phyloP scores from a whole-genome alignment of 2,888 invertebrate species.

The Cryptus armator region DNA sequence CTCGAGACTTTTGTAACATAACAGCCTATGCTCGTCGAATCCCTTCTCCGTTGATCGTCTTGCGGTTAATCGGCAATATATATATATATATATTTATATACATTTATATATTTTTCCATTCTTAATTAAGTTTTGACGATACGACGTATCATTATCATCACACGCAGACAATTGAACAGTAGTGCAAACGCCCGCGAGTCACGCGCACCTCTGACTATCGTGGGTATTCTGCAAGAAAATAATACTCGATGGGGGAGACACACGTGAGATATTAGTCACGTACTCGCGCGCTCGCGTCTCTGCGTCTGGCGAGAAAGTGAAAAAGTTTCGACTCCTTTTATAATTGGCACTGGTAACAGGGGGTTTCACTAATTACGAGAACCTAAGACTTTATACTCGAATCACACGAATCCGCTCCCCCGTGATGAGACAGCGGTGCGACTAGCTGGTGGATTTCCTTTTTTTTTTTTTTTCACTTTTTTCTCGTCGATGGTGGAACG shows the following conservation, averaged over 20 bases:
- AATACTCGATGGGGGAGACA: constrained; percentile 1
- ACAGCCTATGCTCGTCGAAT: background rate
- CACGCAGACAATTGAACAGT: constrained; percentile 8
- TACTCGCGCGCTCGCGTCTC: background rate
- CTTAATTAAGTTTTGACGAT: background rate
- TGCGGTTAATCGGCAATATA: too few relatives aligned
- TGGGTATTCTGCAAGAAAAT: background rate
- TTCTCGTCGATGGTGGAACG: constrained; percentile 22
- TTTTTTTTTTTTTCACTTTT: constrained; percentile 7
- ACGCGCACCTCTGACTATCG: background rate
- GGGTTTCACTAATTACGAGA: constrained; percentile 32
- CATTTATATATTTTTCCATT: background rate
- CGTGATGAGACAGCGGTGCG: background rate
- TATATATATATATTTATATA: background rate
- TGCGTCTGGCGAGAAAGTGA: constrained; percentile 33
- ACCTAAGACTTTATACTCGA: background rate
- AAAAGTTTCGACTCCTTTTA: constrained; percentile 42
- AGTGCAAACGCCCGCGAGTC: background rate
- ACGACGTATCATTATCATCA: constrained; percentile 14
- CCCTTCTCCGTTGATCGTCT: background rate
- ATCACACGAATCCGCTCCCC: constrained; percentile 11
- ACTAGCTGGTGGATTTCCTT: background rate
- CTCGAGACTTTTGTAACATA: background rate
- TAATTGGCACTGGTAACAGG: constrained; percentile 32
- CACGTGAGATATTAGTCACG: constrained; percentile 26